phyloP scores from a whole-genome alignment of 2,113 vertebrate species.

The Columba livia region DNA sequence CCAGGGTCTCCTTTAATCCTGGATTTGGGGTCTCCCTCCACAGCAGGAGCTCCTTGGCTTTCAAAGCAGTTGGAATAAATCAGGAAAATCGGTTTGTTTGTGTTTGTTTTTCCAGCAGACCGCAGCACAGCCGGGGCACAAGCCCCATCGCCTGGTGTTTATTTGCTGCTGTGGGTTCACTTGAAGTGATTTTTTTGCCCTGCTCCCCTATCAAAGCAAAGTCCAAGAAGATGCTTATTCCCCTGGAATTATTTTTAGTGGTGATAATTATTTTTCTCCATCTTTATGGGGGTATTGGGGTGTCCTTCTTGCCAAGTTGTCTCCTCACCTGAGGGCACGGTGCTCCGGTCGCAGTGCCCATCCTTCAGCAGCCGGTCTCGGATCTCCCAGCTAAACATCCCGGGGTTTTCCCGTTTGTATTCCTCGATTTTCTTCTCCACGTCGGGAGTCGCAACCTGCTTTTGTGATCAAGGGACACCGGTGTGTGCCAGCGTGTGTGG shows the following conservation, averaged over 20 bases:
- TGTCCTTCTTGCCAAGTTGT: not conserved
- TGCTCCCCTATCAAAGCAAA: not conserved
- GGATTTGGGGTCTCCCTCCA: not conserved
- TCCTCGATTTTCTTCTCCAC: constrained; percentile 99
- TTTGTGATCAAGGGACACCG: constrained; percentile 71
- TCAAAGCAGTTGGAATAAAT: not conserved
- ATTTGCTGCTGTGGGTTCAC: not conserved
- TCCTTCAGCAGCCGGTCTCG: constrained; percentile 97
- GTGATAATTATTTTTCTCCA: rapidly evolving
- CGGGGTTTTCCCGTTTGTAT: constrained; percentile 96
- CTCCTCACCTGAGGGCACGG: constrained; percentile 99
- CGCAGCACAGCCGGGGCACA: rapidly evolving
- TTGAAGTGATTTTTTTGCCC: not conserved
- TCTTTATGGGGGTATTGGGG: not conserved
- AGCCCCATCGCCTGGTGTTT: not conserved
- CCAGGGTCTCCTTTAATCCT: rapidly evolving
- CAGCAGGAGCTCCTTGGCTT: rapidly evolving
- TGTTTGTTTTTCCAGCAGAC: not conserved
- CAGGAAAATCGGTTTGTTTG: not conserved
- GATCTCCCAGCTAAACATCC: constrained; percentile 99
- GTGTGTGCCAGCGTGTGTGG: not conserved
- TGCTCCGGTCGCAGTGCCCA: constrained; percentile 96
- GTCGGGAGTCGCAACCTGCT: constrained; percentile 99
- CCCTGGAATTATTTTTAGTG: not conserved
- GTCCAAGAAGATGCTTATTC: rapidly evolving